Base-by-base conservation (phyloP, 37 sponge, comb jelly and placozoan genomes). In the Lycopodina hypogea region DNA sequence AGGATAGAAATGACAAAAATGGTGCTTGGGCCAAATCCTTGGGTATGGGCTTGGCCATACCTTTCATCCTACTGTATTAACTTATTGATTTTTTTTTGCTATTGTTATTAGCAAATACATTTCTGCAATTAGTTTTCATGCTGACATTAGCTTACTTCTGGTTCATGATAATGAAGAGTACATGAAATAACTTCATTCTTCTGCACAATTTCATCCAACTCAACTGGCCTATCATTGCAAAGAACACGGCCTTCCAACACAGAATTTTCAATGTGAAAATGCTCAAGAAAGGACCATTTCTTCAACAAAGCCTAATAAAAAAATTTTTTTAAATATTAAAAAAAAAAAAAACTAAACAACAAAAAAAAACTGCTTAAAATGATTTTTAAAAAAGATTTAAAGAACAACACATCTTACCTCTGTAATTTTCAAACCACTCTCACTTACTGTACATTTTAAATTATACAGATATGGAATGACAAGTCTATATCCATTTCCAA, bases 401-500 rank as follows among this genome's bases (percentile, higher is more conserved):
- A n/a, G n/a, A n/a, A n/a, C n/a, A n/a, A n/a, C n/a, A n/a, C n/a
- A n/a, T n/a, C 78, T 26, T 64, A 79, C 86, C 45, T 79, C 56
- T 24, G 36, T 15, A 24, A 64, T 36, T 30, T 78, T 28, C 52
- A 61, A 62, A 57, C 86, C 86, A 45, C 51, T 34, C 70, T 76
- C 75, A 23, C 45, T 66, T 26, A 81, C 81, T 21, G 22, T 26
- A 9, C 14, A 23, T 35, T 41, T 76, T 1, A 28, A 29, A 22
- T 56, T 75, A 32, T 87, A 39, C 34, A 80, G 29, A 73, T 75
- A 80, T 8, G 87, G 87, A 3, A 75, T 38, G 0, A 87, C 87
- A 28, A 87, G 58, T 24, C 87, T 37, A 66, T 72, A 87, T 9
- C 81, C 87, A 68, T 40, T 53, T 7, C 28, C 11, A 48, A 81